Base-by-base conservation (phyloP, 2,113 vertebrate genomes). In the Ptychochromis oligacanthus region DNA sequence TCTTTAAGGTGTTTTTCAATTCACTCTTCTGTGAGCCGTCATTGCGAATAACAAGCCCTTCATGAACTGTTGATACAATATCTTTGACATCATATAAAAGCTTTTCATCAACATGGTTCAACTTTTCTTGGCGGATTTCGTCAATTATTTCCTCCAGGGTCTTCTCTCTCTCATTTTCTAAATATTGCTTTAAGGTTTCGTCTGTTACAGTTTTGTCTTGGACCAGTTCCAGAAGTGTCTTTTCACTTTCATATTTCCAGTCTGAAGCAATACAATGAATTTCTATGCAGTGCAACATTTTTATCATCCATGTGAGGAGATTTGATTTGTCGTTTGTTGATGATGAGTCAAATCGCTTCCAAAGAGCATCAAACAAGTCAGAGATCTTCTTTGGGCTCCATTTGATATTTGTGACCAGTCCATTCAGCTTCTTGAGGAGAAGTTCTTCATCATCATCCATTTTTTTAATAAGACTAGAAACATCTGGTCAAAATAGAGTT, bases 201-300 rank as follows among this genome's bases (percentile, higher is more conserved):
- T 93, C 72, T 34, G 79, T 76, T 46, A 84, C 0, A 6, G 1
- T 54, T 2, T 38, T 0, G 9, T 88, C 57, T 75, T 2, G 9
- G 0, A 91, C 22, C 76, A 88, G 24, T 0, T 22, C 20, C 0
- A 76, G 18, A 0, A 91, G 38, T 3, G 24, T 80, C 18, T 43
- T 67, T 82, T 0, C 0, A 20, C 0, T 17, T 20, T 4, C 0
- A 2, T 4, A 6, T 70, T 0, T 87, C 86, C 46, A 84, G 4
- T 20, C 8, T 9, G 83, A 61, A 58, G 76, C 88, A 28, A 93
- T 87, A 17, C 72, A 83, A 64, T 94, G 77, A 11, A 90, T 89
- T 64, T 93, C 82, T 17, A 93, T 84, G 10, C 72, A 84, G 72
- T 92, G 86, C 81, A 94, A 59, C 65, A 89, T 87, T 81, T 82